Base-by-base conservation (phyloP, 2,797 vertebrate genomes). In the Buphagus erythrorhynchus region DNA sequence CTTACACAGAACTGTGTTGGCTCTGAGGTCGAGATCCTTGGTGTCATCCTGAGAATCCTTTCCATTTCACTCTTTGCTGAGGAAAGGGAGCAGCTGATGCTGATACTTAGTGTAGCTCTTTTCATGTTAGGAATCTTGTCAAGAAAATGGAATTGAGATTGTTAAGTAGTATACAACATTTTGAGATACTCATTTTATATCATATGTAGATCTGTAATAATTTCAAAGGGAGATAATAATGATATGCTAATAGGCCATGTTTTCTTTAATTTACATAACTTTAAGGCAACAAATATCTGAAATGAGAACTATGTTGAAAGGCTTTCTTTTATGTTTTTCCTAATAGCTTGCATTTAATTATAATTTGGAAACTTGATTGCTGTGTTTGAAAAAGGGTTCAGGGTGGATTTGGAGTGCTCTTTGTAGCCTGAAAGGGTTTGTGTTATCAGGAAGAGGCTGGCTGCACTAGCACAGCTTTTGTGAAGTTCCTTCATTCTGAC, bases 271-370 rank as follows among this genome's bases (percentile, higher is more conserved):
- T 96, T 93, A 62, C 43, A 43, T 78, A 74, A 78, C 62, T 95
- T 95, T 54, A 86, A 90, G 86, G 71, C 75, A 91, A n/a, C 86
- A 97, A 87, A 86, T 83, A 72, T 67, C 61, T 73, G 90, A 87
- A 90, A 87, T 72, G 54, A 72, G 51, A 63, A 74, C 57, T 43
- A 21, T 25, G 38, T 57, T 73, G 36, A 72, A 94, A 87, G 33
- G 8, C 1, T 87, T 94, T 86, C 58, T 93, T 96, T 87, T 57
- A 92, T 80, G 40, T 87, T 92, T 93, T 95, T 77, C 58, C 36
- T 92, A 88, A 96, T 91, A 90, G 54, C 84, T 93, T 94, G 45
- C 58, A 55, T 92, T 95, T 95, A 88, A 65, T 97, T 92, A 74
- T 57, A 85, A 88, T 91, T 83, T 91, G 43, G 71, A 88, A 54